phyloP scores from a whole-genome alignment of 2,888 invertebrate species.

The Ypsolopha sequella region DNA sequence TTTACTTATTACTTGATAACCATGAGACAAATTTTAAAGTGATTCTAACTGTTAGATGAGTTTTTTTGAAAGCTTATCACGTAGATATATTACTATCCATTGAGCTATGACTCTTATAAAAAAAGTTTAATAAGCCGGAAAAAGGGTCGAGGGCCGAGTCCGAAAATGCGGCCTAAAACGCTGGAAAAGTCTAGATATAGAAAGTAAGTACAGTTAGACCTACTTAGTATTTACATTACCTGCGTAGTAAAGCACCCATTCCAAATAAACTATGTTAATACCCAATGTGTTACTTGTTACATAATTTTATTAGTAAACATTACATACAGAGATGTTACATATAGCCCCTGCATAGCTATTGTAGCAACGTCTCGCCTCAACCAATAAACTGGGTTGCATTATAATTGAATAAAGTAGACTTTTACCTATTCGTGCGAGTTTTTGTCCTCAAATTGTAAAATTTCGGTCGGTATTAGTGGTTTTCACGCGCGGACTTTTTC shows the following conservation, averaged over 20 bases:
- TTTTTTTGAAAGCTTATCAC: too few species aligned
- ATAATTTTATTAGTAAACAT: conserved; percentile 7
- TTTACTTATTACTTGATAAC: too few species aligned
- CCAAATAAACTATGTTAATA: not conserved
- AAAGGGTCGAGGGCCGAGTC: too few species aligned
- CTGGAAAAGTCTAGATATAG: too few species aligned
- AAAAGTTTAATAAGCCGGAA: too few species aligned
- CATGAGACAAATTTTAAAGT: too few species aligned
- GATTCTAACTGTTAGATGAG: too few species aligned
- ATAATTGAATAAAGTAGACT: not conserved
- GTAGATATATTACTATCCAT: too few species aligned
- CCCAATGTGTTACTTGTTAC: conserved; percentile 1
- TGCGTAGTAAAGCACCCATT: not conserved
- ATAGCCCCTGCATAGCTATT: not conserved
- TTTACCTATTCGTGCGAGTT: not conserved
- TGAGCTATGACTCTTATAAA: too few species aligned
- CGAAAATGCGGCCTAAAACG: too few species aligned
- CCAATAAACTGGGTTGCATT: not conserved
- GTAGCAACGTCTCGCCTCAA: not conserved
- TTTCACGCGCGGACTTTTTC: conserved; percentile 5
- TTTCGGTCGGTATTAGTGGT: not conserved
- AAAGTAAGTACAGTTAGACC: too few species aligned
- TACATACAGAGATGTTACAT: conserved; percentile 1
- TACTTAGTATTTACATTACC: too few species aligned
- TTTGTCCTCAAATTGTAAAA: not conserved